Conservation (phyloP, 2,113 vertebrate species). For the Dissostichus mawsoni region DNA sequence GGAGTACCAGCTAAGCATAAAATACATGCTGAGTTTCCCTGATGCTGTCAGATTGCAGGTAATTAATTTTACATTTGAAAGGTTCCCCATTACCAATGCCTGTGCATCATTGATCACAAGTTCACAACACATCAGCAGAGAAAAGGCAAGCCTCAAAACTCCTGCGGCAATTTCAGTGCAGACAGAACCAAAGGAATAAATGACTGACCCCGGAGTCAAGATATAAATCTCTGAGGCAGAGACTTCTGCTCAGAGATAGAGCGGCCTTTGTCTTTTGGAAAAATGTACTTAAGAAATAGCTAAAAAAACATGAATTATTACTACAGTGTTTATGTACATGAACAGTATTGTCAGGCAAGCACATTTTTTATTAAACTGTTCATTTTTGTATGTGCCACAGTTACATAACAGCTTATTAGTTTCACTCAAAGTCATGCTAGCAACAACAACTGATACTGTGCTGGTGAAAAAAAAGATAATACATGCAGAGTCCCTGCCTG, state of each 20-base stretch:
- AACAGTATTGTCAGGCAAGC: conserved; percentile 1
- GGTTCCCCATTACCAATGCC: conserved; percentile 67
- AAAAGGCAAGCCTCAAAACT: conserved; percentile 32
- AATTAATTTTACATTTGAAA: conserved; percentile 80
- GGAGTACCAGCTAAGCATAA: conserved; percentile 74
- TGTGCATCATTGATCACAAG: conserved; percentile 71
- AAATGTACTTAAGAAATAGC: background rate
- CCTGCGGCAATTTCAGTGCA: conserved; percentile 39
- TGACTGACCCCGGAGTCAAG: conserved; percentile 18
- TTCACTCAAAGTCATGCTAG: conserved; percentile 2
- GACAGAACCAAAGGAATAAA: conserved; percentile 28
- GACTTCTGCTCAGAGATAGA: conserved; percentile 8
- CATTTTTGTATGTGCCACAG: background rate
- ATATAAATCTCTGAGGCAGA: conserved; percentile 15
- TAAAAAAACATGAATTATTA: conserved; percentile 13
- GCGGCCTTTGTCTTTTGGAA: background rate
- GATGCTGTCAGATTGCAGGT: conserved; percentile 71
- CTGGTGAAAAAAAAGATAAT: background rate
- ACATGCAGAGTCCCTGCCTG: too few species aligned
- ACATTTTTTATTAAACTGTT: conserved; percentile 16
- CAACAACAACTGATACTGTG: background rate
- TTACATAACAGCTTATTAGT: conserved; percentile 15
- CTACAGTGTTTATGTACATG: background rate
- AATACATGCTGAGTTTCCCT: conserved; percentile 75
- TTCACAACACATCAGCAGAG: conserved; percentile 66